Conservation (phyloP, 30 jellyfish, hydroid and myxozoan species). For the Aurelia coerulea region DNA sequence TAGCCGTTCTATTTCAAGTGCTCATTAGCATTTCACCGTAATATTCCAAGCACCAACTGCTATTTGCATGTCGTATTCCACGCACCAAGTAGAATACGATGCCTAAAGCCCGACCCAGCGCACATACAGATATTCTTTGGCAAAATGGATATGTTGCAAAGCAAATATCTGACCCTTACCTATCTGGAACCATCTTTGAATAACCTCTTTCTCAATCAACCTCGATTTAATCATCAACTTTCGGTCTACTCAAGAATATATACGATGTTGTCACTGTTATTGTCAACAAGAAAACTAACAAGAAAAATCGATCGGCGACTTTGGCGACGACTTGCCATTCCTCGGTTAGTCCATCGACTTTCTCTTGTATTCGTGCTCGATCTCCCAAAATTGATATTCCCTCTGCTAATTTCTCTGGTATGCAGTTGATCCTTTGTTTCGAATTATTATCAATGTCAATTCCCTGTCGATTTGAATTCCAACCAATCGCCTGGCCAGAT, state of each 20-base stretch:
- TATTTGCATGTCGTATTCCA: too few species aligned
- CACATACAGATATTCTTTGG: too few species aligned
- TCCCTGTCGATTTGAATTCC: slow-evolving; percentile 43
- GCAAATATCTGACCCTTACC: too few species aligned
- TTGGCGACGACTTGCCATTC: slow-evolving; percentile 95
- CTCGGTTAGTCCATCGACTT: slow-evolving; percentile 68
- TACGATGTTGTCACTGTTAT: slow-evolving; percentile 79
- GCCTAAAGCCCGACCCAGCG: too few species aligned
- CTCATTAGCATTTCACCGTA: too few species aligned
- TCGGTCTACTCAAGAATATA: slow-evolving; percentile 70
- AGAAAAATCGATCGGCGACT: slow-evolving; percentile 87
- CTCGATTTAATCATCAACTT: slow-evolving; percentile 11
- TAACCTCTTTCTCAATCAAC: background rate
- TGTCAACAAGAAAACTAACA: slow-evolving; percentile 74
- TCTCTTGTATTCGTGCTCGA: slow-evolving; percentile 85
- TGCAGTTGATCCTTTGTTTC: slow-evolving; percentile 12
- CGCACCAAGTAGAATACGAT: too few species aligned
- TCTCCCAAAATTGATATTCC: slow-evolving; percentile 88
- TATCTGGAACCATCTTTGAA: too few species aligned
- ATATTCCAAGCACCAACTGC: too few species aligned
- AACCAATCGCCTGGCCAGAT: slow-evolving; percentile 20
- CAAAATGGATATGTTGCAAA: too few species aligned
- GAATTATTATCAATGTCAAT: slow-evolving; percentile 31
- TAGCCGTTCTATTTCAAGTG: too few species aligned
- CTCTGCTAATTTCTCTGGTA: slow-evolving; percentile 82